Evolutionary conservation across 2,113 vertebrate species (phyloP), one percentile per base, ranked within the genome.

Genomic region (Cathartes aura): DNA sequence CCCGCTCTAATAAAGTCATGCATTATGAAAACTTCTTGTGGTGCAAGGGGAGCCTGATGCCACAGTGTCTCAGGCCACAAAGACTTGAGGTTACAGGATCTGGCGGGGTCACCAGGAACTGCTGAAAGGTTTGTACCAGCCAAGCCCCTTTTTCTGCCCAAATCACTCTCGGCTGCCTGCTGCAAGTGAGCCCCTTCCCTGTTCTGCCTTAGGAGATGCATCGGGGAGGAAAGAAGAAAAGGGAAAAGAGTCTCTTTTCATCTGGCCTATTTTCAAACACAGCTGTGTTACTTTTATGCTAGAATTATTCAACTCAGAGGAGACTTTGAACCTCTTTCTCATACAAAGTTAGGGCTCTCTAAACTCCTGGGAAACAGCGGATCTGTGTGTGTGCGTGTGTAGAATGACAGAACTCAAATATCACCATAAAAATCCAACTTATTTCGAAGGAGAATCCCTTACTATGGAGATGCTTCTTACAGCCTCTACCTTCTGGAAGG

Each of bases 341-440:
- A 4, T 12, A 36, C 27, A 71, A 70, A 87, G 52, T 74, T 36
- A 38, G 70, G 60, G 42, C 5, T 27, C 76, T 87, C 68, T 20
- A 15, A 71, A 22, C 26, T 82, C 52, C 48, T 8, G 12, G n/a
- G 43, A 82, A 88, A 29, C 15, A 75, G 60, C 60, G 55, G 52
- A 85, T 48, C 36, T 2, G 0, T 50, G 50, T 27, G 59, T 0
- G 1, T 11, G 6, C 5, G 0, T 16, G 5, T 2, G 2, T 11
- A 55, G 52, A 82, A 47, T 23, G 38, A 45, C 27, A 90, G 52
- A 94, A 26, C 17, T 67, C 52, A 48, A 74, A 75, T 15, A 42
- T 6, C 19, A 23, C 18, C 42, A 34, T 17, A 75, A 82, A 72
- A 89, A 10, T 9, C 30, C n/a, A 62, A 15, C 4, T 60, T 38